These are phyloP conservation scores for Benthosema pterotum DNA, from an alignment of 2,797 vertebrate species.

Conservation along the genomic window DNA sequence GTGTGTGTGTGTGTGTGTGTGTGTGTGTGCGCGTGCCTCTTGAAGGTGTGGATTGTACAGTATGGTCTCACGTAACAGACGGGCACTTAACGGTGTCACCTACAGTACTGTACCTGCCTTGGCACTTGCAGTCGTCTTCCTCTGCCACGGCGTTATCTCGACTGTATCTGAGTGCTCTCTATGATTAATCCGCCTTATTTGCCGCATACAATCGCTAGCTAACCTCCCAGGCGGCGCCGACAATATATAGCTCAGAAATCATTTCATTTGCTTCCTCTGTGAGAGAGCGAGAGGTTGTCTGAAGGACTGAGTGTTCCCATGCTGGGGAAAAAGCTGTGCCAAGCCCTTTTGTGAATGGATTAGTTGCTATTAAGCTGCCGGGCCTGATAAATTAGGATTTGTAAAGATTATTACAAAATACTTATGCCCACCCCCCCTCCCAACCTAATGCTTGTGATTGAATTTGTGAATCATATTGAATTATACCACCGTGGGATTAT, in stretches of 20 bases:
- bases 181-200: constrained; percentile 69
- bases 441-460: constrained; percentile 79
- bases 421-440: constrained; percentile 76
- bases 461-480: constrained; percentile 79
- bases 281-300: constrained; percentile 75
- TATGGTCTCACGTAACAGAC: constrained; percentile 42
- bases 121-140: constrained; percentile 16
- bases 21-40: constrained; percentile 21
- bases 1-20: too few species aligned
- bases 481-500: constrained; percentile 67
- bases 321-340: constrained; percentile 69
- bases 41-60: constrained; percentile 30
- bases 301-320: constrained; percentile 74
- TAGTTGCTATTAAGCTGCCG: constrained; percentile 78
- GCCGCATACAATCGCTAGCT: constrained; percentile 63
- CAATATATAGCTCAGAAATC: constrained; percentile 50
- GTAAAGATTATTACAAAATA: constrained; percentile 82
- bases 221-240: constrained; percentile 69
- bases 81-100: constrained; percentile 23
- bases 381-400: constrained; percentile 81
- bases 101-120: constrained; percentile 3
- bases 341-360: constrained; percentile 80
- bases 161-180: constrained; percentile 62
- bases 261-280: constrained; percentile 62
- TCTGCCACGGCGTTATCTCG: constrained; percentile 52